phyloP scores from a whole-genome alignment of 2,113 vertebrate genomes.

The Cinclus cinclus region DNA sequence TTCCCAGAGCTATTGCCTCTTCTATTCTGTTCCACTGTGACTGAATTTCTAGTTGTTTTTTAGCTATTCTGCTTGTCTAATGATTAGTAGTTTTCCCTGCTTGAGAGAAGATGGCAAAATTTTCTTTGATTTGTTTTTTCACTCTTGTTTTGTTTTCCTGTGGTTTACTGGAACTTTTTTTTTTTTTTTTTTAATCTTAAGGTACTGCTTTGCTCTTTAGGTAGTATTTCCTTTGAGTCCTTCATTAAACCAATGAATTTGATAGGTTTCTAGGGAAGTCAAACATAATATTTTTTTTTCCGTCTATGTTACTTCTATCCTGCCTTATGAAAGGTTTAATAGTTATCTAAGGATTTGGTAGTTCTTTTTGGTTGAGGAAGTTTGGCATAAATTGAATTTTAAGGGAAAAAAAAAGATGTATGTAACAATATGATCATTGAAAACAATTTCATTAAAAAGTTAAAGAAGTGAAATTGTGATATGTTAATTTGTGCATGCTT shows the following conservation, averaged over 20 bases:
- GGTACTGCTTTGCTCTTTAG: not conserved
- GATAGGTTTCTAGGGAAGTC: not conserved
- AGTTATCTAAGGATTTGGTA: not conserved
- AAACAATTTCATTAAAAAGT: not conserved
- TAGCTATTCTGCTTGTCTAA: not conserved
- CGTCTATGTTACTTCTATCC: not conserved
- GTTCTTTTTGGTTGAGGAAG: not conserved
- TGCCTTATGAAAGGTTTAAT: not conserved
- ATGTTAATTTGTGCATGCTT: not conserved
- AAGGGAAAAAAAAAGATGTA: not conserved
- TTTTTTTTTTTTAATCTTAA: not conserved
- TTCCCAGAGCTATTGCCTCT: not conserved
- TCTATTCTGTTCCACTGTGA: not conserved
- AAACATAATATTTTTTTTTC: not conserved
- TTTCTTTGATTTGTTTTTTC: not conserved
- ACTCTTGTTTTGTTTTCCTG: not conserved
- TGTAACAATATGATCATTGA: not conserved
- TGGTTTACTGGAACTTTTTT: not conserved
- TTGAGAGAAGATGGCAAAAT: not conserved
- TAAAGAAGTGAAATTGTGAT: not conserved
- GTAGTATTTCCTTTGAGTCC: not conserved
- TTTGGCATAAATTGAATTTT: not conserved
- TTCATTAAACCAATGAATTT: not conserved
- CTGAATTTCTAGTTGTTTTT: not conserved
- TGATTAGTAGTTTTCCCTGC: not conserved